Evolutionary conservation across 2,113 vertebrate genomes (phyloP).

Genomic region (Dasyprocta punctata): DNA sequence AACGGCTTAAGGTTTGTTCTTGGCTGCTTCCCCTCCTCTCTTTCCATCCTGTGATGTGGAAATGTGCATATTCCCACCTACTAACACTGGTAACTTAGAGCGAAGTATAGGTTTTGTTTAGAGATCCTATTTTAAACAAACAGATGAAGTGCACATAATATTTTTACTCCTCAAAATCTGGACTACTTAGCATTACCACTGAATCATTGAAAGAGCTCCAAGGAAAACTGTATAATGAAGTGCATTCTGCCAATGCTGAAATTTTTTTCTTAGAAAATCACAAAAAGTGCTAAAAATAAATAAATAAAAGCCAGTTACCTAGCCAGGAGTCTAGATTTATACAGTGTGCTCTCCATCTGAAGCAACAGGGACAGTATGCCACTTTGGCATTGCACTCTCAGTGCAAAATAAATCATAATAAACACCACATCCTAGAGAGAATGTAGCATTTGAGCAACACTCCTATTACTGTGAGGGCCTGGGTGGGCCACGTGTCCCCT

Average conservation of each 20-base stretch:
- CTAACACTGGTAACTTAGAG: constrained; percentile 66
- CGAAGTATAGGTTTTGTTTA: constrained; percentile 84
- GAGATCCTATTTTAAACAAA: constrained; percentile 86
- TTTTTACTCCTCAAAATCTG: constrained; percentile 89
- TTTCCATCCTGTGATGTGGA: constrained; percentile 9
- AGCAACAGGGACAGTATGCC: not conserved
- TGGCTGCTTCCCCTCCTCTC: not conserved
- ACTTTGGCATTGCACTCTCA: not conserved
- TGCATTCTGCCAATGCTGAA: constrained; percentile 80
- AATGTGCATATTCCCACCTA: constrained; percentile 44
- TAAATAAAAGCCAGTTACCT: constrained; percentile 55
- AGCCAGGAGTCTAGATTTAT: constrained; percentile 43
- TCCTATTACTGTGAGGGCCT: not conserved
- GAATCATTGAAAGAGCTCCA: constrained; percentile 86
- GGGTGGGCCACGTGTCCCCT: not conserved
- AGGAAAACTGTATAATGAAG: constrained; percentile 82
- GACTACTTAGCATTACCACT: constrained; percentile 86
- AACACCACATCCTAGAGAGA: not conserved
- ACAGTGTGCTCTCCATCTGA: not conserved
- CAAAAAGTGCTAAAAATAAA: constrained; percentile 67
- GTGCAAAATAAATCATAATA: not conserved
- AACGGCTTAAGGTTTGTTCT: not conserved
- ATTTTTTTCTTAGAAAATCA: constrained; percentile 55
- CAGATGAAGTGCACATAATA: constrained; percentile 88
- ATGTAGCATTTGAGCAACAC: not conserved